Evolutionary conservation across 2,113 vertebrate species (phyloP).

Genomic region (Pedetes capensis): DNA sequence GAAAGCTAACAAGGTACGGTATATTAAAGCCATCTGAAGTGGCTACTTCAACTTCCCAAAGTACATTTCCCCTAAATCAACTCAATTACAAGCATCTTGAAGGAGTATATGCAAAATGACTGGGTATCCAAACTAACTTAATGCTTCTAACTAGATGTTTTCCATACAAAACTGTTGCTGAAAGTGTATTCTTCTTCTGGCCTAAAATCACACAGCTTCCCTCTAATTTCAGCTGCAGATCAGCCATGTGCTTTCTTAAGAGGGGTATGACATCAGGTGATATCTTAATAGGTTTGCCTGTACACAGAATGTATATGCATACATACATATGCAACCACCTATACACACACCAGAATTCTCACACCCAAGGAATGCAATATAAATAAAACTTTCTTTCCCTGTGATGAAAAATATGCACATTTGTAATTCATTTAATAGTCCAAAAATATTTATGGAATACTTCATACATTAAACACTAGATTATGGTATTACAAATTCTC

Average conservation of each 20-base stretch:
- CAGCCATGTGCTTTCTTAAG: background rate
- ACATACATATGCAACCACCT: background rate
- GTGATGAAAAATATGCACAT: background rate
- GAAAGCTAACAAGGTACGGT: background rate
- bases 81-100: background rate
- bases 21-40: background rate
- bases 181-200: background rate
- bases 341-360: background rate
- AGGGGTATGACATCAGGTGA: background rate
- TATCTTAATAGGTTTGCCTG: background rate
- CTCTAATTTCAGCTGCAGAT: background rate
- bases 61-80: background rate
- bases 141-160: background rate
- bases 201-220: background rate
- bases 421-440: background rate
- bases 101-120: background rate
- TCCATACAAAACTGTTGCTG: background rate
- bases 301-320: background rate
- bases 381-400: background rate
- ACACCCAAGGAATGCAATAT: background rate
- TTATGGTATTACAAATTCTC: background rate
- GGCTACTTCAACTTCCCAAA: background rate
- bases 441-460: background rate
- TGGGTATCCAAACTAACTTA: background rate
- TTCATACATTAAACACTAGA: background rate